Evolutionary conservation across 2,888 invertebrate species (phyloP).

Genomic region (Tetragnatha montana): DNA sequence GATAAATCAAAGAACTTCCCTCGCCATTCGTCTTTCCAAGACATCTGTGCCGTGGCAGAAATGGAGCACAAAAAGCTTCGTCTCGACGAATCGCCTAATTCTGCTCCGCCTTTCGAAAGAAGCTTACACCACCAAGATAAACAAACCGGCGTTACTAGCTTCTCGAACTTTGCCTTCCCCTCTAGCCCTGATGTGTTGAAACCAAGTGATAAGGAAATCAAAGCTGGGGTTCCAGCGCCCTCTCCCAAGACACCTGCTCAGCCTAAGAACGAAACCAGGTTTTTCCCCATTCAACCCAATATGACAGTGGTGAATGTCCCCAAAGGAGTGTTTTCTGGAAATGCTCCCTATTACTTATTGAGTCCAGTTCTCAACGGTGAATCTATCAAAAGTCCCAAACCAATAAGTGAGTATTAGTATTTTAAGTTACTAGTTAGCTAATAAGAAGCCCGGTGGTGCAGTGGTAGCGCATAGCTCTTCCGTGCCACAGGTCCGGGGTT

Average conservation of each 20-base stretch:
- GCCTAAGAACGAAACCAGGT: background rate
- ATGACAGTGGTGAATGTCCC: slow-evolving; percentile 36
- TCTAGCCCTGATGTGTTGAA: background rate
- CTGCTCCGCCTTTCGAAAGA: slow-evolving; percentile 53
- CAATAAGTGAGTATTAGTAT: slow-evolving; percentile 24
- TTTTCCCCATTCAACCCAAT: background rate
- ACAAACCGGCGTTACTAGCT: slow-evolving; percentile 1
- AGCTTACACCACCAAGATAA: background rate
- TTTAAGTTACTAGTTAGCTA: no score
- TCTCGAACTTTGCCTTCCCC: slow-evolving; percentile 13
- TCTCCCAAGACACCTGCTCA: background rate
- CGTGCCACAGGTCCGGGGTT: no score
- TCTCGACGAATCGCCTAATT: slow-evolving; percentile 37
- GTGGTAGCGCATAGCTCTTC: no score
- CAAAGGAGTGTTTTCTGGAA: background rate
- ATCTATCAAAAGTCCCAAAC: background rate
- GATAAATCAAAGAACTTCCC: slow-evolving; percentile 32
- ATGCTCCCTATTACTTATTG: slow-evolving; percentile 37
- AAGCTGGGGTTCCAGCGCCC: background rate
- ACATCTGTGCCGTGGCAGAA: slow-evolving; percentile 76
- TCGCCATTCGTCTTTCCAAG: slow-evolving; percentile 76
- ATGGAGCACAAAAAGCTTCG: slow-evolving; percentile 74
- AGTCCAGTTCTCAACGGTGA: slow-evolving; percentile 4
- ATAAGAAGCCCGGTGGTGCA: no score
- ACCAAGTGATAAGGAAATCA: background rate